Conservation (phyloP, 2,113 vertebrate species). For the Chauna torquata region DNA sequence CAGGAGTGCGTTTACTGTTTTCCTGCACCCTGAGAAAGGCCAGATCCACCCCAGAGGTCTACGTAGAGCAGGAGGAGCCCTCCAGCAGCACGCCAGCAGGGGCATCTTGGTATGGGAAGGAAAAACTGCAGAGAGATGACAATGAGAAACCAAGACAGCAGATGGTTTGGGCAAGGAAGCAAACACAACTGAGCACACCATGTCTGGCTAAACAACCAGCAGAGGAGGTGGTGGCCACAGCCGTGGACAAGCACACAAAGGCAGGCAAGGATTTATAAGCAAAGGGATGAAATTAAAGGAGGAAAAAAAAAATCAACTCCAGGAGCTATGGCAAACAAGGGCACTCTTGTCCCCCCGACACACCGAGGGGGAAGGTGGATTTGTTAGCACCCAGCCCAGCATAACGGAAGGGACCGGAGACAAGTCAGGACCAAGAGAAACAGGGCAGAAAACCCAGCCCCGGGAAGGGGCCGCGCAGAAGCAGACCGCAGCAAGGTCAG, state of each 20-base stretch:
- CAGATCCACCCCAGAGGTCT: not conserved
- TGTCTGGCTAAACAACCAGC: not conserved
- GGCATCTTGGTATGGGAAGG: fast-evolving
- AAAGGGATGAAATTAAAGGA: not conserved
- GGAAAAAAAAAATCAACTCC: fast-evolving
- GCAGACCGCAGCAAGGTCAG: not conserved
- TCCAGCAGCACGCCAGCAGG: not conserved
- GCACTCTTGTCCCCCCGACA: not conserved
- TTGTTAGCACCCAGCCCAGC: not conserved
- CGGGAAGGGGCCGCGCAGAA: not conserved
- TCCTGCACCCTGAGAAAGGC: not conserved
- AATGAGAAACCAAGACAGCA: not conserved
- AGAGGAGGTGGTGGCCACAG: not conserved
- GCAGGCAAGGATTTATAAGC: not conserved
- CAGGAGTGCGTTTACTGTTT: not conserved
- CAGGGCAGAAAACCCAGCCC: not conserved
- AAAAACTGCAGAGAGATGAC: not conserved
- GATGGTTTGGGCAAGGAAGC: not conserved
- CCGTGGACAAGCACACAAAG: not conserved
- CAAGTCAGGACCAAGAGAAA: not conserved
- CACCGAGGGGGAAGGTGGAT: fast-evolving
- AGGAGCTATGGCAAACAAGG: not conserved
- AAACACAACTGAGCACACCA: fast-evolving
- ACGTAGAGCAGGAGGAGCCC: fast-evolving
- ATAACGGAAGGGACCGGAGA: not conserved